Evolutionary conservation across 2,888 invertebrate species (phyloP).

Genomic region (Meghimatium bilineatum): DNA sequence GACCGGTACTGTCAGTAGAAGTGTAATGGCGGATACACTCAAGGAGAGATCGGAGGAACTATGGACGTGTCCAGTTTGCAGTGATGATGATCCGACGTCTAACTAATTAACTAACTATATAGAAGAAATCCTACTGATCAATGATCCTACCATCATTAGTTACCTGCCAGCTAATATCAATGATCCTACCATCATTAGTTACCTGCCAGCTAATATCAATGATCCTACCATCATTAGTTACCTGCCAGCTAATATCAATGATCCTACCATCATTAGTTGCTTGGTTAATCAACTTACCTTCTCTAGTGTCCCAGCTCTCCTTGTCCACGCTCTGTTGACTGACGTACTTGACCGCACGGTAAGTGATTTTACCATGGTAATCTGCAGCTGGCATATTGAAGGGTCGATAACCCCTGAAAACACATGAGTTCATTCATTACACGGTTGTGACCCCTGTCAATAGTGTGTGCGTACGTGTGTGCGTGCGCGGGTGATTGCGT

Average conservation of each 20-base stretch:
- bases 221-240: neutral
- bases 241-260: neutral
- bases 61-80: no score
- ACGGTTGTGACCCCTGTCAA: no score
- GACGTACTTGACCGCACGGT: neutral
- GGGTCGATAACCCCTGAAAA: neutral
- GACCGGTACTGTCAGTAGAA: no score
- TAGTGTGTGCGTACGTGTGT: no score
- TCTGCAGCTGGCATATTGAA: neutral
- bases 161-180: neutral
- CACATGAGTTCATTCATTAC: neutral
- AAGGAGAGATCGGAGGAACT: no score
- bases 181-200: neutral
- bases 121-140: no score
- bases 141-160: neutral
- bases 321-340: neutral
- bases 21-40: no score
- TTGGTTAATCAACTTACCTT: neutral
- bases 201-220: neutral
- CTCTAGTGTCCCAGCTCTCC: neutral
- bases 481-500: no score
- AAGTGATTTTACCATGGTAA: slow-evolving; percentile 15
- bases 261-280: neutral
- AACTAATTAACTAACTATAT: no score
- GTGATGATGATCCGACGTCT: no score